Base-by-base conservation (phyloP, 92 coral and sea anemone species). In the Heteractis magnifica region DNA sequence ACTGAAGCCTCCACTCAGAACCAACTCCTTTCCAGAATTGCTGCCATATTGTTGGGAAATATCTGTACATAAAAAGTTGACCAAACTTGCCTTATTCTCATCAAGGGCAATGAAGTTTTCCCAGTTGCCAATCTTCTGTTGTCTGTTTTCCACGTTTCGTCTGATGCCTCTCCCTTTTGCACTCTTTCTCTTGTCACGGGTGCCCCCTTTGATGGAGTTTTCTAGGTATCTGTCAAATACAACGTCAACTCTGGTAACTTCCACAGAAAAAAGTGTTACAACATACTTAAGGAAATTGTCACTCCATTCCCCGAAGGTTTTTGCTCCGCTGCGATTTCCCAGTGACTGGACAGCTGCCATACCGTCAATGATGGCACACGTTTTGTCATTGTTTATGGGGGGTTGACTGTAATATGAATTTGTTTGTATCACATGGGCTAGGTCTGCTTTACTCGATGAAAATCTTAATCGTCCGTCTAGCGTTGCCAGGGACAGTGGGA, bases 191-290 rank as follows among this genome's bases (percentile, higher is more conserved):
- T 81, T 85, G 49, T 44, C 76, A 56, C 90, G 48, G 52, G 85
- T 81, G 10, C 84, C 85, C 10, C 81, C 76, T 72, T 92, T 92
- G 90, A 86, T 89, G 34, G 90, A 89, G 41, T 89, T 89, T 16
- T 83, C 77, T 50, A 73, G 85, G 79, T 90, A 87, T 51, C 86
- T 88, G 65, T 90, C 92, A 62, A 92, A 92, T 3, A 92, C 89
- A 6, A 92, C 73, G 65, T 92, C 93, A 52, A 92, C 85, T 70
- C 93, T 84, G 51, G 88, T 92, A 76, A 90, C 81, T 72, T 77
- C 65, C 48, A 78, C 91, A 26, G 92, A 84, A 81, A 88, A 91
- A 60, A 79, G 88, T 44, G 90, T 85, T 15, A 76, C 60, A 55
- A 83, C 90, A 71, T 59, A 81, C 71, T 19, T 62, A 6, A 18